Conservation (phyloP, 1,140 invertebrate species). For the Euglossa dilemma region DNA sequence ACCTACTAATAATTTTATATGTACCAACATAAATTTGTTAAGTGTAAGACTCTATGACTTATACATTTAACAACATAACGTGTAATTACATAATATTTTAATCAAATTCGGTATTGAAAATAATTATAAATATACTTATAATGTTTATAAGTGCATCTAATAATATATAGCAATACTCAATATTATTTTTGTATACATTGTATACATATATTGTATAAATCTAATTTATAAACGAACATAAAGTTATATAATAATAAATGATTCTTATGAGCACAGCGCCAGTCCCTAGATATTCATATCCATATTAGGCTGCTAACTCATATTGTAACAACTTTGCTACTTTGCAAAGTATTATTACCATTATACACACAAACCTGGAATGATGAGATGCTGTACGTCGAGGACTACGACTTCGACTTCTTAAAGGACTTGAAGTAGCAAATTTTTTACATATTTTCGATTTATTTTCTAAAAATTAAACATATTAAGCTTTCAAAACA, state of each 20-base stretch:
- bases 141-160: too few relatives aligned
- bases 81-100: background rate
- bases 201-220: too few relatives aligned
- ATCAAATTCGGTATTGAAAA: background rate
- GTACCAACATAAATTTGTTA: background rate
- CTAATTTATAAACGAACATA: slow-evolving; percentile 16
- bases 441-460: slow-evolving; percentile 37
- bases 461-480: slow-evolving; percentile 43
- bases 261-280: too few relatives aligned
- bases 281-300: too few relatives aligned
- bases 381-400: slow-evolving; percentile 21
- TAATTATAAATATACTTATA: too few relatives aligned
- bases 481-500: slow-evolving; percentile 5
- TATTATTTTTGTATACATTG: slow-evolving; percentile 16
- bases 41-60: background rate
- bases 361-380: slow-evolving; percentile 46
- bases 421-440: slow-evolving; percentile 25
- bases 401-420: slow-evolving; percentile 27
- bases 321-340: background rate
- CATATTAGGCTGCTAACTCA: slow-evolving; percentile 18
- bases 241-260: background rate
- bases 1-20: background rate
- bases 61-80: background rate
- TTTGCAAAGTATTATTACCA: background rate
- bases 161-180: slow-evolving; percentile 4